Conservation (phyloP, 2,888 invertebrate species). For the Plagodis pulveraria region DNA sequence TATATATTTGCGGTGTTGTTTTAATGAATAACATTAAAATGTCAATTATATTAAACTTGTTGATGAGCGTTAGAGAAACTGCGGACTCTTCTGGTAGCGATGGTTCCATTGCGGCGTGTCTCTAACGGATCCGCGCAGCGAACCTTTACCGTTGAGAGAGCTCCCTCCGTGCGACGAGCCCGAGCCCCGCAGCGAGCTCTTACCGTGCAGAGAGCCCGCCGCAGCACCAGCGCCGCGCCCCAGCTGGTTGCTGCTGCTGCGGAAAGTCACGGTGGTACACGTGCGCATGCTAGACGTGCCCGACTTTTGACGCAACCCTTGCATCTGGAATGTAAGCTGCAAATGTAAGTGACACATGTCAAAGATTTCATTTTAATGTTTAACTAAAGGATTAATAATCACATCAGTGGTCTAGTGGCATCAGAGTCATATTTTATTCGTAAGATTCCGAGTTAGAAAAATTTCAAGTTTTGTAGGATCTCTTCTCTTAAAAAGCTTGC, state of each 20-base stretch:
- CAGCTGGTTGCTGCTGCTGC: slow-evolving; percentile 66
- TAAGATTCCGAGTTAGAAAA: too few species aligned
- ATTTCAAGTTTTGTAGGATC: too few species aligned
- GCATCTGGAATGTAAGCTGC: slow-evolving; percentile 62
- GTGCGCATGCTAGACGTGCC: slow-evolving; percentile 77
- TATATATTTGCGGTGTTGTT: too few species aligned
- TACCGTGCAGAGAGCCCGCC: background rate
- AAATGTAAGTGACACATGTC: background rate
- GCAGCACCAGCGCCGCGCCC: slow-evolving; percentile 30
- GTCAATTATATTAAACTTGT: background rate
- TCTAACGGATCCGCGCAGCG: slow-evolving; percentile 44
- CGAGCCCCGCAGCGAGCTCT: slow-evolving; percentile 14
- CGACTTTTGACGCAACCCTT: slow-evolving; percentile 79
- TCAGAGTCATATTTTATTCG: too few species aligned
- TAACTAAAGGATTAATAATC: too few species aligned
- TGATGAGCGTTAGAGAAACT: slow-evolving; percentile 54
- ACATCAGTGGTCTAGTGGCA: too few species aligned
- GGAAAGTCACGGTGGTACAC: slow-evolving; percentile 69
- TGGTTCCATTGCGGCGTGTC: slow-evolving; percentile 59
- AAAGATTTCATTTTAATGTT: too few species aligned
- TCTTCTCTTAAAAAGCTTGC: too few species aligned
- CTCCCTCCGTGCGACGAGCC: slow-evolving; percentile 22
- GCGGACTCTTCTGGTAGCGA: slow-evolving; percentile 56
- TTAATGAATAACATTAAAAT: too few species aligned
- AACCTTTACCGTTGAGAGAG: slow-evolving; percentile 1